Evolutionary conservation across 2,888 invertebrate genomes (phyloP).

Genomic region (Drosophila picticornis): DNA sequence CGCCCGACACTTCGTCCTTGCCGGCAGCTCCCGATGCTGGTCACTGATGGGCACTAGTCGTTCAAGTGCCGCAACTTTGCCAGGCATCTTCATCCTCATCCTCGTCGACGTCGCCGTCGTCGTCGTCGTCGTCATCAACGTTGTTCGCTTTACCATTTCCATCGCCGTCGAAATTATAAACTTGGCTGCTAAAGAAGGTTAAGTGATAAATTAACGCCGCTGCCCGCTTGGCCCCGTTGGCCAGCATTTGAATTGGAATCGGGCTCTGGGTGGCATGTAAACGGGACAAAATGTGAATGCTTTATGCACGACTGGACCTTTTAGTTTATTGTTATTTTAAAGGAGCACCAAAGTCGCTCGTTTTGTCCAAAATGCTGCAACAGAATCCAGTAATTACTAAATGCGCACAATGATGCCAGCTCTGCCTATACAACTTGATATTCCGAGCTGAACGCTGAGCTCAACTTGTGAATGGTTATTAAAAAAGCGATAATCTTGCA

Average conservation of each 20-base stretch:
- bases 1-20: slow-evolving; percentile 30
- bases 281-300: slow-evolving; percentile 62
- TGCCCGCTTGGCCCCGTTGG: slow-evolving; percentile 50
- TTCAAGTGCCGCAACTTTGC: slow-evolving; percentile 67
- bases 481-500: not conserved
- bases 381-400: slow-evolving; percentile 49
- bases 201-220: slow-evolving; percentile 79
- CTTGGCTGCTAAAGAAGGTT: slow-evolving; percentile 80
- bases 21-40: slow-evolving; percentile 19
- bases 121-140: slow-evolving; percentile 46
- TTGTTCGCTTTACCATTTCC: slow-evolving; percentile 42
- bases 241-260: slow-evolving; percentile 42
- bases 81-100: slow-evolving; percentile 22
- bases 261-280: slow-evolving; percentile 11
- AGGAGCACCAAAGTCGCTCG: slow-evolving; percentile 19
- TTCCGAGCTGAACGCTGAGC: slow-evolving; percentile 14
- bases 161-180: slow-evolving; percentile 72
- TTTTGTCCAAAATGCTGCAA: slow-evolving; percentile 17
- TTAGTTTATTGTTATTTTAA: slow-evolving; percentile 78
- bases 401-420: slow-evolving; percentile 29
- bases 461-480: not conserved
- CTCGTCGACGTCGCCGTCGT: slow-evolving; percentile 20
- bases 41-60: slow-evolving; percentile 78
- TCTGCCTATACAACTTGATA: slow-evolving; percentile 18
- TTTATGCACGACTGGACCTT: slow-evolving; percentile 79